phyloP scores from a whole-genome alignment of 2,888 invertebrate species.

The Sinodicranocentrus sp. region DNA sequence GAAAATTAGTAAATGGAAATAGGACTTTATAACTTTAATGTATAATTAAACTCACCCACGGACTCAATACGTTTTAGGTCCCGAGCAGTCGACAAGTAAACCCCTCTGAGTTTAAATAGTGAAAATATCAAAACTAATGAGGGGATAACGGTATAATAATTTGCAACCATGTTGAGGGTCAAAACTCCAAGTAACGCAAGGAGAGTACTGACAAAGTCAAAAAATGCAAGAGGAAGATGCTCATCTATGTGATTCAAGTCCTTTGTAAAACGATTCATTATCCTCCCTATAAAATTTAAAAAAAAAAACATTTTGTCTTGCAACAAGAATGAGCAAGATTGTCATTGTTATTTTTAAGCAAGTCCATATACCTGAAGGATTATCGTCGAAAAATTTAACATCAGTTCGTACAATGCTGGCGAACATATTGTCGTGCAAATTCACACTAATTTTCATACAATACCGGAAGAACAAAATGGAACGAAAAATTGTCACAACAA shows the following conservation, averaged over 20 bases:
- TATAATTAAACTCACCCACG: slow-evolving; percentile 77
- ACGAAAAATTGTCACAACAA: slow-evolving; percentile 16
- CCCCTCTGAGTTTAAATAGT: slow-evolving; percentile 86
- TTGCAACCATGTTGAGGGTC: slow-evolving; percentile 79
- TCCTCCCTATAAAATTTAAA: slow-evolving; percentile 81
- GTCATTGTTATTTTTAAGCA: neutral
- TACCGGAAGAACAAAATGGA: slow-evolving; percentile 54
- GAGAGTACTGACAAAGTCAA: slow-evolving; percentile 83
- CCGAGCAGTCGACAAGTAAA: slow-evolving; percentile 89
- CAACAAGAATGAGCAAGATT: neutral
- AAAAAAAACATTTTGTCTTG: neutral
- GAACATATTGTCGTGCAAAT: slow-evolving; percentile 64
- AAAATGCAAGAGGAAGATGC: slow-evolving; percentile 83
- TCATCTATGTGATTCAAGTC: slow-evolving; percentile 85
- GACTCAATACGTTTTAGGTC: slow-evolving; percentile 83
- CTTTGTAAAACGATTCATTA: slow-evolving; percentile 83
- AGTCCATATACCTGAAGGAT: slow-evolving; percentile 40
- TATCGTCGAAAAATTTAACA: slow-evolving; percentile 56
- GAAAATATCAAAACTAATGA: slow-evolving; percentile 85
- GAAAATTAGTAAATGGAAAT: too few species aligned
- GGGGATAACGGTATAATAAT: slow-evolving; percentile 79
- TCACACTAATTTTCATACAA: slow-evolving; percentile 62
- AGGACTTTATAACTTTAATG: neutral
- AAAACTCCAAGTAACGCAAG: slow-evolving; percentile 81
- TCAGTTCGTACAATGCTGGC: slow-evolving; percentile 53